Base-by-base conservation (phyloP, 37 sponge, comb jelly and placozoan species). In the Dysidea cf. avara region DNA sequence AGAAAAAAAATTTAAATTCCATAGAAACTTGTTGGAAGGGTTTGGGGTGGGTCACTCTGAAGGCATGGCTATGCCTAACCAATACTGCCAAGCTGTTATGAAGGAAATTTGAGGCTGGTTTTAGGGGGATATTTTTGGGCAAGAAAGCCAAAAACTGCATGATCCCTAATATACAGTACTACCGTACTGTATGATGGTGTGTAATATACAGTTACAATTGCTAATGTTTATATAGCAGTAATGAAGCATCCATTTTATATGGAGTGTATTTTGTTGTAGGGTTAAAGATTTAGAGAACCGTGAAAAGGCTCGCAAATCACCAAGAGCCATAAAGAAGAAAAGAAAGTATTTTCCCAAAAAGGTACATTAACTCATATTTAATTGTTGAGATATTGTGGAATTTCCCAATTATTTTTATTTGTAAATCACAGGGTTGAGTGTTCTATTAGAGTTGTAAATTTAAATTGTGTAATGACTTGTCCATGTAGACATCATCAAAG, bases 231-330 rank as follows among this genome's bases (percentile, higher is more conserved):
- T n/a, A n/a, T n/a, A n/a, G n/a, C n/a, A n/a, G n/a, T n/a, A n/a
- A 7, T 3, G 25, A 7, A 68, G 26, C 69, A 68, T 25, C 39
- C 6, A 66, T 2, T 21, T 38, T 36, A n/a, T 54, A 7, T 31
- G 20, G 33, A 54, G 2, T 58, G 3, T 39, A 18, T 40, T 55
- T 61, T 5, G 7, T 2, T 39, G 22, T 38, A 92, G 92, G 63
- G 93, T 92, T 16, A 87, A 88, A 47, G 93, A 83, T 46, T 54
- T 88, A 12, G 85, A 54, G 35, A 92, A 92, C 40, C 37, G 83
- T 21, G 89, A 83, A 18, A 58, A 74, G 25, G 2, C 59, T 13
- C 22, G 38, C 2, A 77, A 80, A 7, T 73, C 56, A 1, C 73
- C 86, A 30, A 67, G 80, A 39, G 65, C 68, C 39, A 50, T 83